Evolutionary conservation across 2,888 invertebrate genomes (phyloP).

Genomic region (Hydriomena furcata): DNA sequence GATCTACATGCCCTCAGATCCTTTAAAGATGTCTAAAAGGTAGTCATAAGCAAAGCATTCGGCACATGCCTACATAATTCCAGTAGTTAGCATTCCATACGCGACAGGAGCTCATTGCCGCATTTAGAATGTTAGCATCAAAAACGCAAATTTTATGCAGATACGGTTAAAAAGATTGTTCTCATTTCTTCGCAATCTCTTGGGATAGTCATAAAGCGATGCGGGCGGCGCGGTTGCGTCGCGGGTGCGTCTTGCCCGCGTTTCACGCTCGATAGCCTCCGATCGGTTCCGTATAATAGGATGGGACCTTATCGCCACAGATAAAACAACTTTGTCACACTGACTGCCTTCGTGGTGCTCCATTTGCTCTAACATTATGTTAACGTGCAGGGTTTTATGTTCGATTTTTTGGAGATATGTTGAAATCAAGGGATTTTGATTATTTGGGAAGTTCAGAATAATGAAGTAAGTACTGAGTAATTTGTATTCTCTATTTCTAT

Average conservation of each 20-base stretch:
- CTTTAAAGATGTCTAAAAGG: too few species aligned
- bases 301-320: constrained; percentile 61
- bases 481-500: background rate
- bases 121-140: background rate
- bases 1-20: too few species aligned
- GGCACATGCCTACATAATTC: too few species aligned
- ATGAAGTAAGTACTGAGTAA: constrained; percentile 2
- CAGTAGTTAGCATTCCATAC: too few species aligned
- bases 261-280: constrained; percentile 34
- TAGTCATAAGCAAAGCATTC: too few species aligned
- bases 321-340: constrained; percentile 76
- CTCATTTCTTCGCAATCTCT: constrained; percentile 42
- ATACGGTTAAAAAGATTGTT: constrained; percentile 24
- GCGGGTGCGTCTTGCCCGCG: constrained; percentile 58
- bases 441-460: constrained; percentile 7
- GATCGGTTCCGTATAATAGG: constrained; percentile 46
- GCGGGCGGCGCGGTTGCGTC: constrained; percentile 53
- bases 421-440: constrained; percentile 18
- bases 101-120: too few species aligned
- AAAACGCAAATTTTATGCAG: constrained; percentile 10
- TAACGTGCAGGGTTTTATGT: constrained; percentile 64
- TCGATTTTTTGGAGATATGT: constrained; percentile 43
- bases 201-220: constrained; percentile 64
- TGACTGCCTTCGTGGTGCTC: constrained; percentile 56
- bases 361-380: constrained; percentile 72